Base-by-base conservation (phyloP, 2,113 vertebrate species). In the Hypanus sabinus region DNA sequence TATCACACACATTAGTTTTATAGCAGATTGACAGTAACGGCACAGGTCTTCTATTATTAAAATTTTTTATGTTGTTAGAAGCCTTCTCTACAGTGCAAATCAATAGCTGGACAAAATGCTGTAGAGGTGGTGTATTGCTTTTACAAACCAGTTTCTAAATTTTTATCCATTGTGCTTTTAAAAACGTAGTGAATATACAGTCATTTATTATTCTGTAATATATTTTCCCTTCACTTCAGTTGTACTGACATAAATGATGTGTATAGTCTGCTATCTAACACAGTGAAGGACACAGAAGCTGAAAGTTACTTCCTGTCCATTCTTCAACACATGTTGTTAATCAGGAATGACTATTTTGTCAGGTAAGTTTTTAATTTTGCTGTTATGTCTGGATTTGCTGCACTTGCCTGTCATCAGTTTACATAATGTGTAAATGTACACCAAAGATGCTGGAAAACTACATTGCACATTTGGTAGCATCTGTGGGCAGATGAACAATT, bases 301-400 rank as follows among this genome's bases (percentile, higher is more conserved):
- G 98, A 99, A 95, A 96, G 96, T 94, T 96, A 98, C 96, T 99
- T 99, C 94, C 97, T 99, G 95, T 99, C 99, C 94, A 98, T 99
- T 96, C 97, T 99, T 94, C 99, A 99, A 94, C 99, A 99, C 96
- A 97, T 99, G 95, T 95, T 99, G 95, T 96, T 99, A 70, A 97
- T 99, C 96, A 96, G 98, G 95, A 99, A 99, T 94, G 98, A 99
- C 95, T 97, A 97, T 96, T 98, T 98, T 96, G 96, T 98, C 96
- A 97, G 98, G 99, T 99, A 97, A 97, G 97, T 85, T 94, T 93
- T 90, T 16, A 87, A 65, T 65, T 90, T 12, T 90, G 85, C 14
- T 90, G 8, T 65, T 65, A n/a, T 90, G 60, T 16, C 62, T 65
- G 14, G 46, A 36, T 65, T 65, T 62, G 10, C 60, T 20, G 27